Conservation (phyloP, 2,888 invertebrate species). For the Drosophila suboccidentalis region DNA sequence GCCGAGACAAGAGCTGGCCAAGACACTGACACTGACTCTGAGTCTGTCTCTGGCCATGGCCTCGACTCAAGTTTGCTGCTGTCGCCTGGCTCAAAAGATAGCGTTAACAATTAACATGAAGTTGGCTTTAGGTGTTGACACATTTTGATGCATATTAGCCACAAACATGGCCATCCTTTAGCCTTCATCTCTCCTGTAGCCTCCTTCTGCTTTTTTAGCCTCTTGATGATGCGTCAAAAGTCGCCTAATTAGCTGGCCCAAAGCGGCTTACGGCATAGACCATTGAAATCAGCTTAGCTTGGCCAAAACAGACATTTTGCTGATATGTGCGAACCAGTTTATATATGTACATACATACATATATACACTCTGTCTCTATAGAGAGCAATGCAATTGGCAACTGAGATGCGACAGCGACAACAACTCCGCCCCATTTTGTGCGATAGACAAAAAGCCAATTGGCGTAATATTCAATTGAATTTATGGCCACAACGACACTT, state of each 20-base stretch:
- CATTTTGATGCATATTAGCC: slow-evolving; percentile 80
- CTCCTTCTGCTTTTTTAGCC: slow-evolving; percentile 4
- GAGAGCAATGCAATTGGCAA: slow-evolving; percentile 1
- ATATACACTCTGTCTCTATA: background rate
- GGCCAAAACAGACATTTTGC: slow-evolving; percentile 41
- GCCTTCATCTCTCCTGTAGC: background rate
- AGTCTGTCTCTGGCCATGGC: slow-evolving; percentile 8
- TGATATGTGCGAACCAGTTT: slow-evolving; percentile 57
- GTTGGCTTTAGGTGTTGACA: slow-evolving; percentile 74
- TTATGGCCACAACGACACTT: slow-evolving; percentile 82
- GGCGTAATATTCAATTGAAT: slow-evolving; percentile 84
- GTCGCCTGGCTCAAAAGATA: slow-evolving; percentile 40
- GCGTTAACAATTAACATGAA: slow-evolving; percentile 77
- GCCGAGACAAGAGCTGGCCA: slow-evolving; percentile 29
- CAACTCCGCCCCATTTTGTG: slow-evolving; percentile 73
- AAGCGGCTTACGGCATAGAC: slow-evolving; percentile 73
- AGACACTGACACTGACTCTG: background rate
- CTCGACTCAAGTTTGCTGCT: slow-evolving; percentile 7
- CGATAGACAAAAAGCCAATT: slow-evolving; percentile 81
- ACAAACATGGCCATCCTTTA: slow-evolving; percentile 31
- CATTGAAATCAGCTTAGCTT: slow-evolving; percentile 75
- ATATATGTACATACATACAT: slow-evolving; percentile 1
- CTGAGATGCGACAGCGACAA: slow-evolving; percentile 16
- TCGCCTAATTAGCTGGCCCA: slow-evolving; percentile 77
- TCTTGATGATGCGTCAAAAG: slow-evolving; percentile 67